Evolutionary conservation across 2,113 vertebrate species (phyloP), one percentile per base, ranked within the genome.

Genomic region (Speoplatyrhinus poulsoni): DNA sequence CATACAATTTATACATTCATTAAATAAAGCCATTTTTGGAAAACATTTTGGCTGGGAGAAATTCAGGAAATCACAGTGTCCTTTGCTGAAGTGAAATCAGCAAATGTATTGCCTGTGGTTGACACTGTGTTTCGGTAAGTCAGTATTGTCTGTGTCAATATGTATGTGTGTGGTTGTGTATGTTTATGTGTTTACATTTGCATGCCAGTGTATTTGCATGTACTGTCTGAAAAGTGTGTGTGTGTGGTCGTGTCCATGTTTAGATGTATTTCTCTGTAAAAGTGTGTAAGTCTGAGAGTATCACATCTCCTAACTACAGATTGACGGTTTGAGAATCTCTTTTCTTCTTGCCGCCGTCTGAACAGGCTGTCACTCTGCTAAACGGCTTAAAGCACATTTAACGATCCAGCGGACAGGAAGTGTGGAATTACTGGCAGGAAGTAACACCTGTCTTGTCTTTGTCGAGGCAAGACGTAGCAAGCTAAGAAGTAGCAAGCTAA

Each of bases 1-100:
- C 0, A 17, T 12, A 65, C 66, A 80, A 62, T 26, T 76, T 74
- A 78, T 76, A 13, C 59, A 56, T 54, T 71, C 80, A 80, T 82
- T 80, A 82, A 78, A 83, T 76, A 76, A 69, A 66, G 76, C 72
- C 52, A 47, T 68, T 84, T 85, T 81, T 82, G 75, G 77, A 78
- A n/a, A 73, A 76, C 73, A 73, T 33, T 64, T 56, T 41, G 63
- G 62, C 33, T 60, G 19, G 59, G 70, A 77, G 50, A 69, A 75
- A 49, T 5, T 49, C 52, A 52, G 65, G 54, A 48, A 26, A 36
- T 41, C 26, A 26, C 26, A 3, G 49, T 52, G 60, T 66, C 54
- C n/a, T 49, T 66, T 62, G 60, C 0, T 52, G 12, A 57, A 76
- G 48, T 13, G 48, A 41, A 67, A 60, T 1, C 58, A 67, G 9